A percentile compares a stretch with the other conserved stretches of the same genome.
Conservation (phyloP, 2,797 vertebrate species). For the Diplodus puntazzo region DNA sequence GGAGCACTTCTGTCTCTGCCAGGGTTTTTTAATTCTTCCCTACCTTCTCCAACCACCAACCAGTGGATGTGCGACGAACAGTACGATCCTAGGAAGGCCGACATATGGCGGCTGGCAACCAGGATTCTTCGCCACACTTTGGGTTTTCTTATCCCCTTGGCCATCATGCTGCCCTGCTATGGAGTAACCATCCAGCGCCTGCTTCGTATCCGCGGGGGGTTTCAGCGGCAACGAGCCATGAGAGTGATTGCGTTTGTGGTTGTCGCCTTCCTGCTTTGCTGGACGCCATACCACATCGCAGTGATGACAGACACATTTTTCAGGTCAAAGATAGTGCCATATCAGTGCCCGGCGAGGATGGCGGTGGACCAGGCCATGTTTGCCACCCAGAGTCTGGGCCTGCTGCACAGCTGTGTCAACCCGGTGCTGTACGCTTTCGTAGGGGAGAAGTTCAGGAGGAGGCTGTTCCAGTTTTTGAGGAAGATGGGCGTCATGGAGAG, state of each 20-base stretch:
- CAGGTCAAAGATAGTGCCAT: conserved; percentile 64
- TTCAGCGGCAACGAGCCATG: conserved; percentile 82
- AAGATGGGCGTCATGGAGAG: conserved; percentile 54
- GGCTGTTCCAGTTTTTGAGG: conserved; percentile 53
- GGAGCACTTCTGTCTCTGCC: conserved; percentile 76
- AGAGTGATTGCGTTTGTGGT: conserved; percentile 79
- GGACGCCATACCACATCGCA: conserved; percentile 80
- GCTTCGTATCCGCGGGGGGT: conserved; percentile 70
- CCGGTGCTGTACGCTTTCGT: conserved; percentile 83
- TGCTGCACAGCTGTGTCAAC: conserved; percentile 84
- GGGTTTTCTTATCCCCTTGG: conserved; percentile 81
- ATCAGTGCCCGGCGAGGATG: conserved; percentile 58
- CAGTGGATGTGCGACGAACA: conserved; percentile 54
- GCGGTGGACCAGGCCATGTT: conserved; percentile 77
- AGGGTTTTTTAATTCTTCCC: conserved; percentile 57
- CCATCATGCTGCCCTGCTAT: conserved; percentile 81
- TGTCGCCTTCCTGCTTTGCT: conserved; percentile 80
- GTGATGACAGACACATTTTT: conserved; percentile 79
- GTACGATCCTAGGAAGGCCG: conserved; percentile 56
- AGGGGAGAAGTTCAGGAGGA: conserved; percentile 79
- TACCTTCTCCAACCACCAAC: fast-evolving
- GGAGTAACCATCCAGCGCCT: conserved; percentile 78
- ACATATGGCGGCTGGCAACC: conserved; percentile 76
- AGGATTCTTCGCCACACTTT: conserved; percentile 75
- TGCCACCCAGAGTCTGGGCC: conserved; percentile 77